phyloP scores from a whole-genome alignment of 1,140 invertebrate genomes.

The Meteorus sp. region DNA sequence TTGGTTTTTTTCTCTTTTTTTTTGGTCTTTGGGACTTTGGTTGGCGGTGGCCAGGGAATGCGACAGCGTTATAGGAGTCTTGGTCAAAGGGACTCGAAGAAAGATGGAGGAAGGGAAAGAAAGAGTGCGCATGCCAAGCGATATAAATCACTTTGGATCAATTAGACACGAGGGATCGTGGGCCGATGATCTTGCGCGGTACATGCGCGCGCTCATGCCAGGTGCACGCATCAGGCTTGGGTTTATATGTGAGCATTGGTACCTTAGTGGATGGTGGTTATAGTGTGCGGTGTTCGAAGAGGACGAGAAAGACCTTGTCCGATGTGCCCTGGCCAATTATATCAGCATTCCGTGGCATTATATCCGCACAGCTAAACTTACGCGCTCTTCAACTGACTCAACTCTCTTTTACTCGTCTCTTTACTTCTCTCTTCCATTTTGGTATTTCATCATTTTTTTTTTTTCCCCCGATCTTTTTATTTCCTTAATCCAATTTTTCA shows the following conservation, averaged over 20 bases:
- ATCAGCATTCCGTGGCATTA: conserved; percentile 53
- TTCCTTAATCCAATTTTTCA: neutral
- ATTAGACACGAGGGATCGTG: conserved; percentile 48
- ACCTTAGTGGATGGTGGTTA: too few relatives aligned
- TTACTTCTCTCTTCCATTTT: neutral
- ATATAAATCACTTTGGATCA: conserved; percentile 50
- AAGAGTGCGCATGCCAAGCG: conserved; percentile 26
- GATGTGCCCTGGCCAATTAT: conserved; percentile 50
- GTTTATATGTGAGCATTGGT: too few relatives aligned
- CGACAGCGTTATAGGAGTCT: conserved; percentile 14
- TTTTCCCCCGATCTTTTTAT: neutral
- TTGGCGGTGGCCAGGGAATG: neutral
- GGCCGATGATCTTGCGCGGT: conserved; percentile 44
- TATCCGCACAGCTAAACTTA: conserved; percentile 42
- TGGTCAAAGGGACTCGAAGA: too few relatives aligned
- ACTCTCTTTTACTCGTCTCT: conserved; percentile 1
- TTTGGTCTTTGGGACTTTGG: neutral
- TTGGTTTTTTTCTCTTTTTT: neutral
- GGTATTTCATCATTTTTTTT: neutral
- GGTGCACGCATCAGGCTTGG: conserved; percentile 32
- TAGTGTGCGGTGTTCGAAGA: conserved; percentile 9
- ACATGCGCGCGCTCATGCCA: conserved; percentile 30
- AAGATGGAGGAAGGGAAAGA: neutral
- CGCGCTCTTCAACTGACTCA: conserved; percentile 43
- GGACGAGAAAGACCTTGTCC: conserved; percentile 33